These are phyloP conservation scores for Euphysa ruthae DNA, from an alignment of 30 jellyfish, hydroid and myxozoan species.

Conservation along the genomic window DNA sequence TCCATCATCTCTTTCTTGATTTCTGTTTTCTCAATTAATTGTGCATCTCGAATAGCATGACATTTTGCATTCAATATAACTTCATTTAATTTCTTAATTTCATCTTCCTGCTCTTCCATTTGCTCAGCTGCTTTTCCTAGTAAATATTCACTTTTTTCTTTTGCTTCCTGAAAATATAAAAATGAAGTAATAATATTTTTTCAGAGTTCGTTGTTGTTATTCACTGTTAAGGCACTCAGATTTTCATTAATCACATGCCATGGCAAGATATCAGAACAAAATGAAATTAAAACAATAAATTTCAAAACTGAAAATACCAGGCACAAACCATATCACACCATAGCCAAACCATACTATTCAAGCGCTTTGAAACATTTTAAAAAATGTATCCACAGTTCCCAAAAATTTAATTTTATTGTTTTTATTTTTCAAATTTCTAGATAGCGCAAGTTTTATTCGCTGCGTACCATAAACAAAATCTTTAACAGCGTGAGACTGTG, in stretches of 20 bases:
- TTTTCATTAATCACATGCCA: background rate
- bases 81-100: constrained; percentile 85
- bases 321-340: too few relatives aligned
- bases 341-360: too few relatives aligned
- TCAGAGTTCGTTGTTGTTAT: background rate
- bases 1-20: constrained; percentile 80
- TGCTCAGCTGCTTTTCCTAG: constrained; percentile 90
- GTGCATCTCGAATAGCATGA: constrained; percentile 97
- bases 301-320: too few relatives aligned
- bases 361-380: too few relatives aligned
- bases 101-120: constrained; percentile 97
- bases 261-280: background rate
- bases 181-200: background rate
- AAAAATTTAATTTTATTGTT: too few relatives aligned
- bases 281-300: background rate
- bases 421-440: too few relatives aligned
- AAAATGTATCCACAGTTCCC: too few relatives aligned
- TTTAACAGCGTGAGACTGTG: too few relatives aligned
- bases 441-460: too few relatives aligned
- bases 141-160: constrained; percentile 76
- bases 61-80: constrained; percentile 88
- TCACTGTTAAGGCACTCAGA: background rate
- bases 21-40: constrained; percentile 84
- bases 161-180: constrained; percentile 72
- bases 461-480: too few relatives aligned